A percentile compares a stretch with the other conserved stretches of the same genome.
Conservation (phyloP, 2,797 vertebrate species). For the Ciconia nigra region DNA sequence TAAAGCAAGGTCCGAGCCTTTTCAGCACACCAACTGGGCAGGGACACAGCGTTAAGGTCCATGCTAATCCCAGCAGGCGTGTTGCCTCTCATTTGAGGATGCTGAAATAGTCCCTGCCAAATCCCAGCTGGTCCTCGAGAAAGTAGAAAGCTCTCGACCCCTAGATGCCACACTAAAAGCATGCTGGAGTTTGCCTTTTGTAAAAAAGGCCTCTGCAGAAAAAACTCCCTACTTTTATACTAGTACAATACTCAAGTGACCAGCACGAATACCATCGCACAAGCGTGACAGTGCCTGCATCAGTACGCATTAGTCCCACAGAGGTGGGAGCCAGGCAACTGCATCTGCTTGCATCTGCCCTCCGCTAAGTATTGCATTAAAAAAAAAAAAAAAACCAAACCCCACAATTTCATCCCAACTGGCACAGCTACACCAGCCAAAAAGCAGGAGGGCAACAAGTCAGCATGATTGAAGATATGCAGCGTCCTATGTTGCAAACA, state of each 20-base stretch:
- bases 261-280: not conserved
- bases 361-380: accelerated
- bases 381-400: too few species aligned
- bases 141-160: not conserved
- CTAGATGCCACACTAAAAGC: not conserved
- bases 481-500: accelerated
- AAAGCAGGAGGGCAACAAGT: not conserved
- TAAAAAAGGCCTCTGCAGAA: not conserved
- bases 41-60: not conserved
- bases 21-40: not conserved
- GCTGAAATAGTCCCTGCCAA: not conserved
- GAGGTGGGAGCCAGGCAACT: not conserved
- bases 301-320: accelerated
- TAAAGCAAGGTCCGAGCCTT: not conserved
- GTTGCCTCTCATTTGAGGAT: not conserved
- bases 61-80: not conserved
- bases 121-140: not conserved
- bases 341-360: not conserved
- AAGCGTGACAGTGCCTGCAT: not conserved
- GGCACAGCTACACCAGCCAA: not conserved
- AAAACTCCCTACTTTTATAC: not conserved
- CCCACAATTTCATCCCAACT: not conserved
- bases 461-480: not conserved
- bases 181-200: accelerated
- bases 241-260: not conserved